These are phyloP conservation scores for Heliangelus exortis DNA, from an alignment of 2,797 vertebrate species.

Conservation along the genomic window DNA sequence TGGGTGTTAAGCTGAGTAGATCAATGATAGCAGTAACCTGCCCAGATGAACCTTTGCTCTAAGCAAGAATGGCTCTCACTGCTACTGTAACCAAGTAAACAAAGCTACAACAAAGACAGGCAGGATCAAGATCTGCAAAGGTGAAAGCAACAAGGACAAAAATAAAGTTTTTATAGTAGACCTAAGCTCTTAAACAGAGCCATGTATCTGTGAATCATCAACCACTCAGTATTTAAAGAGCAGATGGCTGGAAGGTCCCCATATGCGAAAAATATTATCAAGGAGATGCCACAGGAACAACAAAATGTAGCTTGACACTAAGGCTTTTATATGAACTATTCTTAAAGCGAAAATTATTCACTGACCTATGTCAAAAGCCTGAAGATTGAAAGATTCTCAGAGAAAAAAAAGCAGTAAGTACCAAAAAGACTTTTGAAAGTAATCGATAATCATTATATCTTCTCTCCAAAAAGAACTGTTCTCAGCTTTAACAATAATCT, in stretches of 20 bases:
- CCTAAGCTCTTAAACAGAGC: neutral
- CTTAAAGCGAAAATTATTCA: neutral
- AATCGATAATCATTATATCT: neutral
- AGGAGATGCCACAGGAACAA: slow-evolving; percentile 2
- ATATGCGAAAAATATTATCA: slow-evolving; percentile 27
- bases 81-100: slow-evolving; percentile 67
- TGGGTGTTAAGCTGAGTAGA: slow-evolving; percentile 34
- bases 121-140: slow-evolving; percentile 60
- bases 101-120: slow-evolving; percentile 66
- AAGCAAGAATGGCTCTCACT: slow-evolving; percentile 30
- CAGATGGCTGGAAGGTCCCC: slow-evolving; percentile 49
- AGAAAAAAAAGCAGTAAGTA: neutral
- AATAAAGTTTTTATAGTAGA: slow-evolving; percentile 49
- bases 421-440: slow-evolving; percentile 8
- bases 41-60: slow-evolving; percentile 53
- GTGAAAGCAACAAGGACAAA: slow-evolving; percentile 42
- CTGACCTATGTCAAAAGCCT: neutral
- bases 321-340: neutral
- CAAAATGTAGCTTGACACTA: neutral
- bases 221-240: slow-evolving; percentile 13
- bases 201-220: slow-evolving; percentile 60
- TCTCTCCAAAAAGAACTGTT: neutral
- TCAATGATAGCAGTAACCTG: slow-evolving; percentile 3
- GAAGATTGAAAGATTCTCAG: neutral
- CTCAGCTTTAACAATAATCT: slow-evolving; percentile 25